Evolutionary conservation across 2,888 invertebrate species (phyloP), one percentile per base, ranked within the genome.

Genomic region (Merodon equestris): DNA sequence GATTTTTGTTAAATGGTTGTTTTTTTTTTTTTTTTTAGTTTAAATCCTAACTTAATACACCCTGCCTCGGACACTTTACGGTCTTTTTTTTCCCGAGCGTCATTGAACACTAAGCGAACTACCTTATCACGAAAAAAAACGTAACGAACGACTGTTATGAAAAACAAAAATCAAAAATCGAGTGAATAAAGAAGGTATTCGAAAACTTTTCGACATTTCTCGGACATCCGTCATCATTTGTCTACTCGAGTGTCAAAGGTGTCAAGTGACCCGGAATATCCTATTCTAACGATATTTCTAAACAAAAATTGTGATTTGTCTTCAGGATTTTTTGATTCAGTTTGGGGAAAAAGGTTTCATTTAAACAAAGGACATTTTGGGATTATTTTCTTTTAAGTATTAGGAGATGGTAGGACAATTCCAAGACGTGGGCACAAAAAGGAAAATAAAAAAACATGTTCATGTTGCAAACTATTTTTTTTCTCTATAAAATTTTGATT

Each of bases 351-450:
- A 70, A 82, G 82, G 77, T 83, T 77, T 67, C 57, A 81, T 83
- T 82, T 83, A 71, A 85, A 86, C 87, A 86, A 84, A 86, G 84
- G 86, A 87, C 84, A 83, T 84, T 82, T 83, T 82, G 83, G 86
- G 84, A 83, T 81, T 36, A 57, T 77, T 71, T 58, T 15, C 27
- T 27, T 27, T 27, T 54, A 5, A 3, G 10, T 5, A 7, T 2
- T 27, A 27, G 76, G 83, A 82, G 77, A 75, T 82, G 74, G 82
- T 54, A 56, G 85, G 83, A 70, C 34, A 57, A 70, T 85, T 84
- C 82, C 84, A 84, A 88, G 88, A 88, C 88, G 86, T 85, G 88
- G 88, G 87, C 88, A 88, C 88, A 84, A 86, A 83, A 87, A 87
- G 84, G 83, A 83, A 86, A 86, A 83, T 74, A 74, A 79, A 77